Evolutionary conservation across 2,113 vertebrate genomes (phyloP).

Genomic region (Stomatorhinus ivindoensis): DNA sequence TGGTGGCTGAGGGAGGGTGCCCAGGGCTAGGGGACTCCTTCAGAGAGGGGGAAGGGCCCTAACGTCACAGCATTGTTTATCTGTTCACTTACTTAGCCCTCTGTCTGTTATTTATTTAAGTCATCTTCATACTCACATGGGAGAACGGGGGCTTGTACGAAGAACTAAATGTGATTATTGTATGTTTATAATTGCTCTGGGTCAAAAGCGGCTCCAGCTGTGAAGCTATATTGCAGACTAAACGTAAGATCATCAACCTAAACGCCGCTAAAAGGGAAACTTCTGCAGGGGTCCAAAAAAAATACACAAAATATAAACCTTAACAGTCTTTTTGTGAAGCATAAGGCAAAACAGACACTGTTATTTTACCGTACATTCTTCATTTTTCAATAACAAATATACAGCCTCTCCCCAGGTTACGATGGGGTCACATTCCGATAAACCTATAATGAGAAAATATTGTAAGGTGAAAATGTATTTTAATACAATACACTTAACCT

Average conservation of each 20-base stretch:
- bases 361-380: neutral
- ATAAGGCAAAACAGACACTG: neutral
- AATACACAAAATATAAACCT: neutral
- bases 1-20: constrained; percentile 2
- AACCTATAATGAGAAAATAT: too few species aligned
- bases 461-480: too few species aligned
- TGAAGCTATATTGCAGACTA: neutral
- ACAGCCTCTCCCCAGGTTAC: neutral
- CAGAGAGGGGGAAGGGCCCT: neutral
- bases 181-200: neutral
- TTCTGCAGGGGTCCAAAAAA: neutral
- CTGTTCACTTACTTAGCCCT: neutral
- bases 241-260: neutral
- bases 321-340: neutral
- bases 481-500: too few species aligned
- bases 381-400: neutral
- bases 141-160: neutral
- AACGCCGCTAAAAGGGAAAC: neutral
- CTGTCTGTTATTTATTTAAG: neutral
- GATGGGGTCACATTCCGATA: too few species aligned
- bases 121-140: neutral
- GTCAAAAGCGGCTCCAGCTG: neutral
- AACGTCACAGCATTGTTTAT: constrained; percentile 5
- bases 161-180: neutral
- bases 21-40: neutral